phyloP scores from a whole-genome alignment of 2,888 invertebrate genomes.

The Unio pictorum region DNA sequence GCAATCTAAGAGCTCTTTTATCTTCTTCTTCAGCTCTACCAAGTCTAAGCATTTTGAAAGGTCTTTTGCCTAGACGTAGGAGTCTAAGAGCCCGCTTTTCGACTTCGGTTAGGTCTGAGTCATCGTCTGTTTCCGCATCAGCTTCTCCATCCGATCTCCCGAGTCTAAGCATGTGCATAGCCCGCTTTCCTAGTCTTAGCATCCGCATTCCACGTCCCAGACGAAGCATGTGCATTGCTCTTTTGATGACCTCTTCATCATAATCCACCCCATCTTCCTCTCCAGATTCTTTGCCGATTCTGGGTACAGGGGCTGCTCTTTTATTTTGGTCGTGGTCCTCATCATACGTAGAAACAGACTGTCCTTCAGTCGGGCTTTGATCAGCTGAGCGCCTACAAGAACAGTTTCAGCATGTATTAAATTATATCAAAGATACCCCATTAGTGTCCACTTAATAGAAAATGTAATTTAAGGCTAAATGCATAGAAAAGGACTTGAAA shows the following conservation, averaged over 20 bases:
- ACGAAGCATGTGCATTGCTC: conserved; percentile 49
- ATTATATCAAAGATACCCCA: no score
- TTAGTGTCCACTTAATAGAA: no score
- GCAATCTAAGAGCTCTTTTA: conserved; percentile 32
- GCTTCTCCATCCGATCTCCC: conserved; percentile 15
- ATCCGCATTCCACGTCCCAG: conserved; percentile 53
- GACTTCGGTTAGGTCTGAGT: conserved; percentile 20
- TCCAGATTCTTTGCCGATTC: conserved; percentile 23
- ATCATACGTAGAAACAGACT: no score
- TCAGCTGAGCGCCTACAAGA: no score
- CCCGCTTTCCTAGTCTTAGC: conserved; percentile 48
- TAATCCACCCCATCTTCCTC: conserved; percentile 5
- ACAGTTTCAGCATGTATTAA: no score
- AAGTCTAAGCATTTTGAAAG: conserved; percentile 57
- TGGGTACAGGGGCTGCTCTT: conserved; percentile 21
- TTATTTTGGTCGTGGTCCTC: no score
- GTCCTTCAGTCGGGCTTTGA: no score
- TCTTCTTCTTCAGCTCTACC: conserved; percentile 43
- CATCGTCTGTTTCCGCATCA: conserved; percentile 15
- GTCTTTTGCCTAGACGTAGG: conserved; percentile 59
- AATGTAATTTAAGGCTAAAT: no score
- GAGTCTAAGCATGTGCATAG: conserved; percentile 37
- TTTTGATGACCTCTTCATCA: conserved; percentile 19
- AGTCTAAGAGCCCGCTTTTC: conserved; percentile 55
- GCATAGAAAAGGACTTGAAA: no score